Evolutionary conservation across 1,140 invertebrate genomes (phyloP).

Genomic region (Atta cephalotes): DNA sequence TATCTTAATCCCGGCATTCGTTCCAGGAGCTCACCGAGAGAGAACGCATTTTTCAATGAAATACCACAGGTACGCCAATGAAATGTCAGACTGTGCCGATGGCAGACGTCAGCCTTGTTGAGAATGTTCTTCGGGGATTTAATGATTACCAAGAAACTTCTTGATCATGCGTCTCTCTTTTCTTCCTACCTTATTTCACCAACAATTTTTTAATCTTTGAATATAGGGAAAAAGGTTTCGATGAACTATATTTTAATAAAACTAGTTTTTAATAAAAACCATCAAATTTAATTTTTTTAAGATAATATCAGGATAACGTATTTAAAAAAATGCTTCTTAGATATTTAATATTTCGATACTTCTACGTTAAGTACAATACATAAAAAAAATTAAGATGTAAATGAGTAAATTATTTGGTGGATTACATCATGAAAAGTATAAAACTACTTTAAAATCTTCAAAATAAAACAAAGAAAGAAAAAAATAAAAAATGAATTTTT

Average conservation of each 20-base stretch:
- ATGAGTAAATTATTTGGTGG: background rate
- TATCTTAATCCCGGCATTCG: constrained; percentile 81
- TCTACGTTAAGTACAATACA: background rate
- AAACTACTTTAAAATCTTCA: background rate
- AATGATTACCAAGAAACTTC: constrained; percentile 46
- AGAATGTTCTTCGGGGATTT: constrained; percentile 40
- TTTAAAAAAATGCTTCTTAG: background rate
- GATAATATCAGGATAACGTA: constrained; percentile 15
- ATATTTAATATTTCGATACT: background rate
- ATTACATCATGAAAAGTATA: background rate
- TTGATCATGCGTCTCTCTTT: constrained; percentile 12
- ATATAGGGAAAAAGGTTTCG: background rate
- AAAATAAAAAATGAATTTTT: background rate
- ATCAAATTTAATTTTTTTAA: constrained; percentile 20
- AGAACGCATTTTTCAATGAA: constrained; percentile 76
- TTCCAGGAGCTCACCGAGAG: constrained; percentile 51
- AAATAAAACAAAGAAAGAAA: background rate
- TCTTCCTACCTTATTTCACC: background rate
- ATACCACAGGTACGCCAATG: constrained; percentile 50
- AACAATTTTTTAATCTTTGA: constrained; percentile 42
- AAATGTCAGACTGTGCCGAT: constrained; percentile 24
- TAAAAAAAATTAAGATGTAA: constrained; percentile 17
- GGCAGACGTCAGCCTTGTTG: constrained; percentile 34
- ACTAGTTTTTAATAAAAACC: constrained; percentile 7
- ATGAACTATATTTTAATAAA: background rate